Evolutionary conservation across 2,797 vertebrate genomes (phyloP).

Genomic region (Danio aesculapii): DNA sequence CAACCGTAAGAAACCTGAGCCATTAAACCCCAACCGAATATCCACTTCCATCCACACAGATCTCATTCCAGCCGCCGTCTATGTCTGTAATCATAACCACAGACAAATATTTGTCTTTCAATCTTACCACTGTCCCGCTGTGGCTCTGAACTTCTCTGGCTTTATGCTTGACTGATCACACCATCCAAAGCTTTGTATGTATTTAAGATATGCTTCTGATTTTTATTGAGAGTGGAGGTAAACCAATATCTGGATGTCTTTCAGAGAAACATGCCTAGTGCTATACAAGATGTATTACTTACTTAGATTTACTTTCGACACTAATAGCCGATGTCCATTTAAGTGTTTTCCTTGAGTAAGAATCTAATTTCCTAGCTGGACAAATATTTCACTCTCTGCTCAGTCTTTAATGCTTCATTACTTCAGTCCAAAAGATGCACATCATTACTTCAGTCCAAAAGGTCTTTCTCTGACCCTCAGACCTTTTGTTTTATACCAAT

Average conservation of each 20-base stretch:
- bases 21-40: not conserved
- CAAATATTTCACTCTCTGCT: conserved; percentile 41
- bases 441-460: conserved; percentile 18
- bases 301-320: not conserved
- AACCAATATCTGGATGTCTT: not conserved
- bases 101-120: conserved; percentile 6
- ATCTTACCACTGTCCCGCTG: not conserved
- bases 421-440: conserved; percentile 11
- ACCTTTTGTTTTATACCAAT: conserved; percentile 5
- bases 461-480: conserved; percentile 21
- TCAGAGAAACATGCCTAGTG: not conserved
- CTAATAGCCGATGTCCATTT: conserved; percentile 1
- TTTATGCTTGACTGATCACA: not conserved
- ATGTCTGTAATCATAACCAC: conserved; percentile 5
- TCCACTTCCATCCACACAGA: not conserved
- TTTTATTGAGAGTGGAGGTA: not conserved
- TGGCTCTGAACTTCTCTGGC: not conserved
- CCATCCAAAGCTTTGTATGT: not conserved
- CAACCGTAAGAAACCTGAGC: not conserved
- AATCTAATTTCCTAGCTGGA: conserved; percentile 28
- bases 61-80: conserved; percentile 24
- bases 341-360: conserved; percentile 20
- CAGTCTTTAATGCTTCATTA: conserved; percentile 34
- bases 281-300: not conserved
- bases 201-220: not conserved